phyloP scores from a whole-genome alignment of 2,797 vertebrate species.

The Anas flavirostris region DNA sequence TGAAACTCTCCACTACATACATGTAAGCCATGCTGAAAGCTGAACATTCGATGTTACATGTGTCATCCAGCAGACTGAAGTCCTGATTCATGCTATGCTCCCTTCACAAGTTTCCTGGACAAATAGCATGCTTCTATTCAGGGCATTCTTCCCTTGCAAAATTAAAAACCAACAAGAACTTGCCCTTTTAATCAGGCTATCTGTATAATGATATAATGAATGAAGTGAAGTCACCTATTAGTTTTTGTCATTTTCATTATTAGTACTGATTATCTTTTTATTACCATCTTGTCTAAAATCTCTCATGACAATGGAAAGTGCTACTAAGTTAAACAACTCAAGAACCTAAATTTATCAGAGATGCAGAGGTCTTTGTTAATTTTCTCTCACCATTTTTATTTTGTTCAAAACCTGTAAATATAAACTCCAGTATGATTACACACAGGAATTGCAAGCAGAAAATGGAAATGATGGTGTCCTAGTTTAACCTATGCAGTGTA shows the following conservation, averaged over 20 bases:
- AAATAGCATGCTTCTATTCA: neutral
- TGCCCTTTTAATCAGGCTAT: neutral
- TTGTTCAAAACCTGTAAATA: neutral
- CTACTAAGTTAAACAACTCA: neutral
- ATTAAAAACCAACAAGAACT: neutral
- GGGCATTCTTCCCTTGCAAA: neutral
- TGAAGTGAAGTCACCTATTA: neutral
- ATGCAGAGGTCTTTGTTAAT: neutral
- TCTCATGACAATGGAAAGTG: neutral
- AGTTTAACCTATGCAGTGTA: neutral
- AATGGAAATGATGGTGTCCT: neutral
- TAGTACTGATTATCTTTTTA: neutral
- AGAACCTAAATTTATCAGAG: neutral
- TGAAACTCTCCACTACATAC: neutral
- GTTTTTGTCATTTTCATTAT: neutral
- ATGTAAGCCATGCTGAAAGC: neutral
- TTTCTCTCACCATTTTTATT: neutral
- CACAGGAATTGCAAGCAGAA: neutral
- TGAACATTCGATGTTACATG: rapidly evolving
- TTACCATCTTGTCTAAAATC: neutral
- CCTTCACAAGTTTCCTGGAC: neutral
- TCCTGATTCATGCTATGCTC: rapidly evolving
- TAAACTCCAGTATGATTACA: neutral
- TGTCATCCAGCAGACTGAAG: neutral
- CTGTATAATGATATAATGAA: neutral